Percentiles rank a stretch among this genome's conserved stretches.
Evolutionary conservation across 2,888 invertebrate genomes (phyloP).

Genomic region (Orchesella flavescens): DNA sequence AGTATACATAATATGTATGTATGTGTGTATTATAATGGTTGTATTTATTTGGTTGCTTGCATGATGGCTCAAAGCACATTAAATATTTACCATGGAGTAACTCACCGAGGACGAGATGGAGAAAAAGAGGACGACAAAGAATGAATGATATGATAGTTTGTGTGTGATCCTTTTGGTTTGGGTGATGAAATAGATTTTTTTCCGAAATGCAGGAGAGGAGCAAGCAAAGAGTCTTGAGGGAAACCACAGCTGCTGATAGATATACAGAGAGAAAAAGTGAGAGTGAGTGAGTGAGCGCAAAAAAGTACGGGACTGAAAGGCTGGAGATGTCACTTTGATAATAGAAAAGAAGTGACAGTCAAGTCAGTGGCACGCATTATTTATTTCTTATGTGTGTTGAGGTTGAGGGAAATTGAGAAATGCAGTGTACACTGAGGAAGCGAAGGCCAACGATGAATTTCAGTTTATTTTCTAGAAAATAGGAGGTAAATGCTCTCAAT

Average conservation of each 20-base stretch:
- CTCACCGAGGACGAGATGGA: background rate
- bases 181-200: conserved; percentile 28
- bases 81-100: conserved; percentile 15
- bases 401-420: background rate
- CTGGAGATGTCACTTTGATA: conserved; percentile 15
- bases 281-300: background rate
- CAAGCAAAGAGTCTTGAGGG: conserved; percentile 7
- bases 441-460: too few relatives aligned
- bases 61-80: conserved; percentile 2
- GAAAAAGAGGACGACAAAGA: conserved; percentile 23
- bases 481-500: too few relatives aligned
- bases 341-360: conserved; percentile 18
- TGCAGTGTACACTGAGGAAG: too few relatives aligned
- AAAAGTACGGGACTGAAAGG: background rate
- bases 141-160: conserved; percentile 27
- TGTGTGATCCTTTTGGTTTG: conserved; percentile 13
- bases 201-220: background rate
- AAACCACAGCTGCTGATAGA: conserved; percentile 17
- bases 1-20: background rate
- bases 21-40: background rate
- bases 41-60: conserved; percentile 11
- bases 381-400: background rate
- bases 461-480: too few relatives aligned
- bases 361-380: conserved; percentile 3
- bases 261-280: background rate